Evolutionary conservation across 2,797 vertebrate species (phyloP).

Genomic region (Meriones psammophilus): DNA sequence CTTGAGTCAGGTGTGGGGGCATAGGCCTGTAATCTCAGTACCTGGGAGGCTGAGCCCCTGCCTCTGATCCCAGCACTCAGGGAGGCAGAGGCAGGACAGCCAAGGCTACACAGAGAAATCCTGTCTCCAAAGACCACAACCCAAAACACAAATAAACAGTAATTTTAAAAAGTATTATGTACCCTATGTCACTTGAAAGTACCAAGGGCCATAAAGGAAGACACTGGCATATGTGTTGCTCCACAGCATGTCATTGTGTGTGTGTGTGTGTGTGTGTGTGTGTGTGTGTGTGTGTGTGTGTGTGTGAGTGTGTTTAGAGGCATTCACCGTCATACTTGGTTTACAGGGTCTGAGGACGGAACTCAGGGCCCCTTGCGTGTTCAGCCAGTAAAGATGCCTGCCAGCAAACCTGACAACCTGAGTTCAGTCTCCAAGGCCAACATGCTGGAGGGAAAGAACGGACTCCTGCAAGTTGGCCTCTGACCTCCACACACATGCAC

Average conservation of each 20-base stretch:
- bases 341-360: background rate
- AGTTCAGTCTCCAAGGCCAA: background rate
- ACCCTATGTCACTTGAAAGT: background rate
- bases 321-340: background rate
- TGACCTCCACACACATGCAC: background rate
- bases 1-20: background rate
- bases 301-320: background rate
- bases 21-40: background rate
- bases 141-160: background rate
- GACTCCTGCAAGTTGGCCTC: background rate
- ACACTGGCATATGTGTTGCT: background rate
- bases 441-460: too few relatives aligned
- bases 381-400: background rate
- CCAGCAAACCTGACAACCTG: background rate
- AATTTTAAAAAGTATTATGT: background rate
- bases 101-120: too few relatives aligned
- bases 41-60: background rate
- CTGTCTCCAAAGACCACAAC: too few relatives aligned
- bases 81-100: background rate
- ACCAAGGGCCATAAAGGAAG: background rate
- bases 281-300: background rate
- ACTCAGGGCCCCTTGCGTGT: background rate
- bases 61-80: too few relatives aligned
- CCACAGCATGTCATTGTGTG: background rate
- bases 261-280: background rate